Evolutionary conservation across 2,888 invertebrate species (phyloP).

Genomic region (Eupelmus urozonus): DNA sequence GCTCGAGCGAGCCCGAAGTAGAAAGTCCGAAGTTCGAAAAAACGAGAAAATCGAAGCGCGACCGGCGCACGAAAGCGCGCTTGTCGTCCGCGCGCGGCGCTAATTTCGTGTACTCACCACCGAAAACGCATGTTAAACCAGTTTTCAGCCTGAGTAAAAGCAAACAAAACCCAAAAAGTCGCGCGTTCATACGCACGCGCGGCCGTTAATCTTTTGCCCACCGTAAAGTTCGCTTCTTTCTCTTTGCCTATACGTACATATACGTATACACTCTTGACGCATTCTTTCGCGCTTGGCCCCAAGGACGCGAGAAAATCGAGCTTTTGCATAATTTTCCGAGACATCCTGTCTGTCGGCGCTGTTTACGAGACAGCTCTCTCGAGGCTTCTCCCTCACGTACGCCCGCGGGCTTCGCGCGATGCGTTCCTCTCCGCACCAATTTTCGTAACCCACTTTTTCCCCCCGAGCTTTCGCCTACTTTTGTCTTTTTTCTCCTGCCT

Average conservation of each 20-base stretch:
- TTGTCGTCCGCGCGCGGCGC: neutral
- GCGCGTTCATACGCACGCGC: no score
- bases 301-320: no score
- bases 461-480: slow-evolving; percentile 44
- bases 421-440: neutral
- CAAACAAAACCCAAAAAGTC: neutral
- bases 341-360: no score
- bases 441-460: slow-evolving; percentile 48
- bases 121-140: slow-evolving; percentile 23
- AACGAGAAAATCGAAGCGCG: no score
- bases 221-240: neutral
- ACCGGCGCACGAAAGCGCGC: neutral
- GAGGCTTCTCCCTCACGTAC: neutral
- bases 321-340: no score
- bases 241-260: no score
- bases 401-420: neutral
- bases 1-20: neutral
- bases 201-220: neutral
- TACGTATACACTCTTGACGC: no score
- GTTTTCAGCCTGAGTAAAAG: slow-evolving; percentile 17
- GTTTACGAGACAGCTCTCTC: no score
- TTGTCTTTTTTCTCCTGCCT: slow-evolving; percentile 5
- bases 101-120: slow-evolving; percentile 26
- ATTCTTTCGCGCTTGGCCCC: no score
- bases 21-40: neutral